Evolutionary conservation across 2,113 vertebrate genomes (phyloP), one percentile per base, ranked within the genome.

Genomic region (Poecile atricapillus): DNA sequence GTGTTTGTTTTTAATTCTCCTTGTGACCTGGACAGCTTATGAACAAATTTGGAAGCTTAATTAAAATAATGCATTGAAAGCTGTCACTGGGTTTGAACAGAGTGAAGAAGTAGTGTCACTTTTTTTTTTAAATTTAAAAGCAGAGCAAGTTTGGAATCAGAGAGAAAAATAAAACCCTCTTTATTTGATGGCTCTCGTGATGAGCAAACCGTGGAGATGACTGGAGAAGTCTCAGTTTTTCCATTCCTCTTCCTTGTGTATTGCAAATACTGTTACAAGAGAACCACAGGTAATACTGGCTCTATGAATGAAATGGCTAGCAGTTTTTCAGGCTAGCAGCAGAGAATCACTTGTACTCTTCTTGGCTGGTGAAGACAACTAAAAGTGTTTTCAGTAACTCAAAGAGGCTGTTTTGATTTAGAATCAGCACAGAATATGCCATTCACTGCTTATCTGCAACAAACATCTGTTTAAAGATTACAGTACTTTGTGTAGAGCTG

Each of bases 1-100:
- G 37, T 92, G 55, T 96, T 95, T 93, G 90, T 1, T 83, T 95
- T 96, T 88, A 93, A 94, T 92, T 95, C 63, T 88, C 55, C 50
- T 56, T 82, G 56, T 78, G 90, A 82, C 69, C 65, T 62, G 44
- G 41, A 50, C 37, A 77, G n/a, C 28, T 86, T 59, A 70, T 46
- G 90, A 97, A 93, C 63, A 83, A 89, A 92, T 90, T 50, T 90
- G 47, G 50, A 90, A 74, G 59, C 46, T 30, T 88, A 80, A 96
- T 95, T 95, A 74, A 92, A 90, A 62, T 73, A 85, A 68, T 41
- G 11, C n/a, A 68, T 76, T 82, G 70, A 53, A 85, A 88, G 20
- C 53, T 50, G 63, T 69, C 68, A 67, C 24, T 93, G 31, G 68
- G 33, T 86, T 83, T 90, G 43, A 90, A 69, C 28, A 55, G 20